Evolutionary conservation across 2,113 vertebrate genomes (phyloP), one percentile per base, ranked within the genome.

Genomic region (Lepus americanus): DNA sequence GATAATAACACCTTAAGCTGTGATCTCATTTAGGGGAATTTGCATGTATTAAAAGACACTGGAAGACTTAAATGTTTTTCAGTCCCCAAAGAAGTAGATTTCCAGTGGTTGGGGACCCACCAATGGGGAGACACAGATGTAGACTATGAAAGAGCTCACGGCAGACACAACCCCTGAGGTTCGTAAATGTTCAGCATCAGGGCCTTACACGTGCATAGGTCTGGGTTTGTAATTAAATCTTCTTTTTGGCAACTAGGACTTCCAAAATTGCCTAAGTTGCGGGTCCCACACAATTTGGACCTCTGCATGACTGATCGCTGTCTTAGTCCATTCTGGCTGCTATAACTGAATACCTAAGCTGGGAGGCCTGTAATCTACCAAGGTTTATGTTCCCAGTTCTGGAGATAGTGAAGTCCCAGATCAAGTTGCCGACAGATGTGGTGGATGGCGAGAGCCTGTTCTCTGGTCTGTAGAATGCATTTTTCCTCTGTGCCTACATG

Each of bases 1-100:
- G 73, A 95, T 86, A 94, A 90, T 92, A 88, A 87, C 82, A 95
- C 85, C 88, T 94, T 97, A 82, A 95, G 25, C 81, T 96, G 93
- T 85, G 86, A 94, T 95, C 77, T 95, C 86, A 95, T 90, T 94
- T 95, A 95, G 78, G 36, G 78, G n/a, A 82, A 95, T 92, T 94
- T 94, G 78, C 89, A 92, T 90, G 82, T 94, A 87, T 95, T 95
- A 95, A 90, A 92, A 90, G 78, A 69, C 55, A n/a, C 53, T 27
- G 49, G 53, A 59, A 77, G 80, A 92, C 0, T 44, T 83, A 81
- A 88, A 49, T 89, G 44, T n/a, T 92, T 82, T 90, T 66, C 84
- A 89, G 53, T 73, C 69, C 77, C 25, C 4, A 74, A 76, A 92
- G 31, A 92, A 77, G 73, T 78, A 82, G 73, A 93, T 94, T 96